Percentiles rank a stretch among this genome's conserved stretches.
Evolutionary conservation across 2,113 vertebrate genomes (phyloP).

Genomic region (Marmota flaviventris): DNA sequence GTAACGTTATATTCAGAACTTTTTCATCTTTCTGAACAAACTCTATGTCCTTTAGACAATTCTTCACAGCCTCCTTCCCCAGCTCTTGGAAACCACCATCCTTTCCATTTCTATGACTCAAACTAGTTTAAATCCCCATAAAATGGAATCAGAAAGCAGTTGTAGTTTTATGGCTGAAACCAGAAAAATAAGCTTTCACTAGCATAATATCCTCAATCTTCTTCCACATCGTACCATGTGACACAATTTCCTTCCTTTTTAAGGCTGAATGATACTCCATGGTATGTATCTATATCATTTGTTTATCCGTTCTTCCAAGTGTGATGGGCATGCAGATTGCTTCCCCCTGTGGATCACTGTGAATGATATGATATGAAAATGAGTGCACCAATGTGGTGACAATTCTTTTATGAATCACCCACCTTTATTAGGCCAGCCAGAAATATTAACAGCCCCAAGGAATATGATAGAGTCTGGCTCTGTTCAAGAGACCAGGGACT

Average conservation of each 20-base stretch:
- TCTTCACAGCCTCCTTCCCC: not conserved
- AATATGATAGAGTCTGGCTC: not conserved
- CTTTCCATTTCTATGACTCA: not conserved
- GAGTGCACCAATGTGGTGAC: not conserved
- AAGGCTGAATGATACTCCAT: not conserved
- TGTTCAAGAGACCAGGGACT: not conserved
- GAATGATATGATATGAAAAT: not conserved
- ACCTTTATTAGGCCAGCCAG: not conserved
- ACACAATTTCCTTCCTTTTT: not conserved
- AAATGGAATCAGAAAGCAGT: not conserved
- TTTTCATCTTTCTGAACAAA: not conserved
- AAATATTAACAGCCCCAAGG: not conserved
- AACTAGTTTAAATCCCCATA: not conserved
- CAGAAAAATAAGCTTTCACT: not conserved
- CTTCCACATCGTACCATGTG: accelerated
- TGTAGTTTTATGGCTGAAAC: not conserved
- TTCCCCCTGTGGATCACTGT: not conserved
- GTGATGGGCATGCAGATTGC: not conserved
- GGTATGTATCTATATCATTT: too few relatives aligned
- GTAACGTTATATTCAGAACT: not conserved
- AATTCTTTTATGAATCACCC: not conserved
- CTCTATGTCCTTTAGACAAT: not conserved
- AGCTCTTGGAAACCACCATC: not conserved
- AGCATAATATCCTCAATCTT: not conserved
- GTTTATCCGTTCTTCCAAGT: not conserved